Evolutionary conservation across 2,113 vertebrate species (phyloP), one percentile per base, ranked within the genome.

Genomic region (Hemibagrus wyckioides): DNA sequence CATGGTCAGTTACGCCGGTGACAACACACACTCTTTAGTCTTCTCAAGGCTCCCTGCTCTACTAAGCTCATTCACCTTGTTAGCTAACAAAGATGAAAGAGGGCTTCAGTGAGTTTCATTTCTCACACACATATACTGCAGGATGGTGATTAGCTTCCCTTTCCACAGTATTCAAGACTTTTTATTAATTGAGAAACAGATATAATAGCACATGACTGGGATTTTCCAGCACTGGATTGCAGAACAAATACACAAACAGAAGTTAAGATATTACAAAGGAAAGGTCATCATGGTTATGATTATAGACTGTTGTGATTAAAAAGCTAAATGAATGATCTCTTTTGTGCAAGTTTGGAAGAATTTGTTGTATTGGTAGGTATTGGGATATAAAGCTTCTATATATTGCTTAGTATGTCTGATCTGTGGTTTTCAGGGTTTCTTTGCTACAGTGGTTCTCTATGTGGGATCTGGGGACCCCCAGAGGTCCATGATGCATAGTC

Each of bases 1-100:
- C 67, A 82, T 86, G 88, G 76, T 90, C 88, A 91, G 88, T 48
- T 86, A 89, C 88, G 71, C 50, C 54, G 41, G 67, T 67, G 83
- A 91, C 80, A 88, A 88, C 87, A 33, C 52, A 86, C 76, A 6
- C 28, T 63, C 89, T 88, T 90, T 61, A 84, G 23, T 80, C 80
- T 54, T 41, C 59, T 89, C 28, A 73, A 30, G n/a, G 63, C 88
- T 87, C 86, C 85, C 86, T 73, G 81, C 73, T n/a, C 57, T 83
- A 30, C 14, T 81, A 83, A 77, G 56, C 73, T 88, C 65, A 84
- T 84, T 80, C 87, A 61, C 33, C n/a, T 85, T 86, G 87, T 88
- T 77, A 90, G 84, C 84, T 80, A 83, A 82, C 84, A 80, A 50
- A 86, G 84, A 86, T 82, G 54, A 83, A 80, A 77, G 84, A 69